phyloP scores from a whole-genome alignment of 2,888 invertebrate genomes.

The Dolichopus griseipennis region DNA sequence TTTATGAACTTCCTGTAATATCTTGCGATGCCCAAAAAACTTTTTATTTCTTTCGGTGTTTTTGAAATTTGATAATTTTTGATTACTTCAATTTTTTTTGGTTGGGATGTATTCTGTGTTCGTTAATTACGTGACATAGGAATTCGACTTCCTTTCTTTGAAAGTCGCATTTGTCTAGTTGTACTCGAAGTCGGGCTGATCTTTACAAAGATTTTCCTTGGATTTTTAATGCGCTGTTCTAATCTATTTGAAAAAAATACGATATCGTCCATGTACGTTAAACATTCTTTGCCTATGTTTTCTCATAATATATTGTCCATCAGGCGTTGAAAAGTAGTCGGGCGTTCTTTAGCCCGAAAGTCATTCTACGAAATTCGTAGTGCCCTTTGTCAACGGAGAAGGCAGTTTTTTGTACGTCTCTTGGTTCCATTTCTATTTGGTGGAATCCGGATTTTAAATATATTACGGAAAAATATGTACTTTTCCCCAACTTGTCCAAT shows the following conservation, averaged over 20 bases:
- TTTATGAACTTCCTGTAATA: constrained; percentile 22
- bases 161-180: constrained; percentile 27
- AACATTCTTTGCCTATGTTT: constrained; percentile 25
- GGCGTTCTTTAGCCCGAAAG: constrained; percentile 16
- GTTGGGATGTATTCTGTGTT: too few relatives aligned
- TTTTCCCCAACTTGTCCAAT: too few relatives aligned
- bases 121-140: constrained; percentile 26
- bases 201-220: constrained; percentile 25
- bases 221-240: constrained; percentile 27
- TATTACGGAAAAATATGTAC: too few relatives aligned
- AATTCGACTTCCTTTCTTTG: constrained; percentile 26
- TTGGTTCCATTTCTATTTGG: too few relatives aligned
- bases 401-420: constrained; percentile 10
- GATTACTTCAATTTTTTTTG: constrained; percentile 19
- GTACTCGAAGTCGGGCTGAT: constrained; percentile 22
- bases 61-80: constrained; percentile 20
- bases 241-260: constrained; percentile 23
- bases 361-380: constrained; percentile 15
- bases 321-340: constrained; percentile 18
- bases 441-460: too few relatives aligned
- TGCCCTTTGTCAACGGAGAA: constrained; percentile 11
- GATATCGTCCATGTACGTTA: constrained; percentile 31
- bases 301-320: constrained; percentile 26
- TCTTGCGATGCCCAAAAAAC: constrained; percentile 21
- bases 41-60: constrained; percentile 19